phyloP scores from a whole-genome alignment of 2,797 vertebrate species.

The Microcaecilia unicolor region DNA sequence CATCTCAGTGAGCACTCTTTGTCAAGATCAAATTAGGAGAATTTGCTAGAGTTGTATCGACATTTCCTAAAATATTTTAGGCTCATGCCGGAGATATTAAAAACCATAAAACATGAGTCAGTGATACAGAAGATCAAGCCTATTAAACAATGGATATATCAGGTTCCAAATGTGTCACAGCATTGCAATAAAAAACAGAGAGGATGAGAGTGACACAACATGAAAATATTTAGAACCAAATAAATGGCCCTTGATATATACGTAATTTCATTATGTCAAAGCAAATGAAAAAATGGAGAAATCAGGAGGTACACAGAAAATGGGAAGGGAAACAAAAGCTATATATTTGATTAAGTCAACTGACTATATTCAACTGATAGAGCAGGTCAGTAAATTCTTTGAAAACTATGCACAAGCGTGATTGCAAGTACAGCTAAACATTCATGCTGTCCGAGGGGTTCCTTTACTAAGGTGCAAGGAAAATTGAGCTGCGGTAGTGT shows the following conservation, averaged over 20 bases:
- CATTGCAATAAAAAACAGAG: background rate
- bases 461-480: too few relatives aligned
- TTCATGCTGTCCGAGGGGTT: too few relatives aligned
- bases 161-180: conserved; percentile 1
- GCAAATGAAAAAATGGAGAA: conserved; percentile 4
- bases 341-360: background rate
- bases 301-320: background rate
- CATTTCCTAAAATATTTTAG: conserved; percentile 39
- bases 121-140: conserved; percentile 30
- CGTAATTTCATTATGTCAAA: background rate
- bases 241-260: background rate
- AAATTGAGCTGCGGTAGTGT: too few relatives aligned
- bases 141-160: conserved; percentile 4
- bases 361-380: too few relatives aligned
- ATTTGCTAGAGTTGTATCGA: conserved; percentile 56
- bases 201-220: conserved; percentile 12
- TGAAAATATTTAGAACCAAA: conserved; percentile 3
- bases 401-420: too few relatives aligned
- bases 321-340: conserved; percentile 7
- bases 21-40: conserved; percentile 55
- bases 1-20: conserved; percentile 50
- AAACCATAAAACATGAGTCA: conserved; percentile 16
- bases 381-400: too few relatives aligned
- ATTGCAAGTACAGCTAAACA: too few relatives aligned
- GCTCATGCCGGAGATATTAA: conserved; percentile 32